phyloP scores from a whole-genome alignment of 2,888 invertebrate species.

The Leptopilina myrica region DNA sequence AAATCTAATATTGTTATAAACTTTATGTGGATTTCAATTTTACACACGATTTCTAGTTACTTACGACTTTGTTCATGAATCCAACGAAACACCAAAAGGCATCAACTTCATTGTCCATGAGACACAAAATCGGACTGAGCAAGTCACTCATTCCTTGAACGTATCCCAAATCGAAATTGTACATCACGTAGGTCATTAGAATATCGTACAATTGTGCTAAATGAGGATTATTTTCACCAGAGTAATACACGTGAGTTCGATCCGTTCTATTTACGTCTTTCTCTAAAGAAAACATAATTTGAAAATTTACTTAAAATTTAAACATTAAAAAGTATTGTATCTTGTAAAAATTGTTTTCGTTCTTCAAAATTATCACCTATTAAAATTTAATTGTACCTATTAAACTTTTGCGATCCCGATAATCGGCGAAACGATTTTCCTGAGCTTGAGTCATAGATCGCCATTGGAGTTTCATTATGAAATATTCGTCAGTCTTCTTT shows the following conservation, averaged over 20 bases:
- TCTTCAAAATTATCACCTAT: not conserved
- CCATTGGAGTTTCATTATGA: slow-evolving; percentile 98
- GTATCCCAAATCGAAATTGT: slow-evolving; percentile 97
- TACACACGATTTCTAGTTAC: slow-evolving; percentile 66
- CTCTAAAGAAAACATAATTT: slow-evolving; percentile 78
- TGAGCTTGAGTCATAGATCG: slow-evolving; percentile 91
- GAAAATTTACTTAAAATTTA: too few relatives aligned
- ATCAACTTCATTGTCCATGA: slow-evolving; percentile 95
- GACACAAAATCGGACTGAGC: slow-evolving; percentile 92
- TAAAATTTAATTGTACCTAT: slow-evolving; percentile 80
- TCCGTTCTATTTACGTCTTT: slow-evolving; percentile 99
- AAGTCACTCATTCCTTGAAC: slow-evolving; percentile 99
- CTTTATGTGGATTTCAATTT: not conserved
- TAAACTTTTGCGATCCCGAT: slow-evolving; percentile 92
- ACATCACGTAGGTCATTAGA: slow-evolving; percentile 99
- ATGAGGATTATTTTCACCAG: slow-evolving; percentile 96
- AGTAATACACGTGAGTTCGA: slow-evolving; percentile 91
- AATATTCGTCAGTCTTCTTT: slow-evolving; percentile 90
- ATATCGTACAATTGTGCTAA: slow-evolving; percentile 91
- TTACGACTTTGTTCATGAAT: slow-evolving; percentile 96
- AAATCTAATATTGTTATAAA: too few relatives aligned
- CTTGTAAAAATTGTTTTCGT: not conserved
- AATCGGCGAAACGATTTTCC: slow-evolving; percentile 91
- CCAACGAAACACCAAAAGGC: slow-evolving; percentile 99
- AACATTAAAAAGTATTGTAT: too few relatives aligned